phyloP scores from a whole-genome alignment of 2,113 vertebrate genomes.

The Ceyx melanurus region DNA sequence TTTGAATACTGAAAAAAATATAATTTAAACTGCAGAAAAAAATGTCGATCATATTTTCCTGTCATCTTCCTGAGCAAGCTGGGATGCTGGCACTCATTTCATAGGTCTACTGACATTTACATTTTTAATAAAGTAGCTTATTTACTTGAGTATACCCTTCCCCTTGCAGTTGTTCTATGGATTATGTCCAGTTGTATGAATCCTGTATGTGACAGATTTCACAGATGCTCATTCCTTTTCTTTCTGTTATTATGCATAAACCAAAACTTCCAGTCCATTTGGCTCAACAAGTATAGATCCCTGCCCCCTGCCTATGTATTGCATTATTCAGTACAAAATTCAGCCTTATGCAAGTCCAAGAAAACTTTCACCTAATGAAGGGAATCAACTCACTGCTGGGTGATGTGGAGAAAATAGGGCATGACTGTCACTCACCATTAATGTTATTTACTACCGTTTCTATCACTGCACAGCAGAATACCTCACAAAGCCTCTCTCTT shows the following conservation, averaged over 20 bases:
- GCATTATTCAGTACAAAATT: not conserved
- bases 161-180: not conserved
- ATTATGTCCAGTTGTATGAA: not conserved
- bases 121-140: slow-evolving; percentile 58
- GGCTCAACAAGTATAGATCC: not conserved
- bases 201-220: not conserved
- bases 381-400: not conserved
- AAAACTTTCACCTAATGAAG: not conserved
- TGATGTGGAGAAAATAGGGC: slow-evolving; percentile 9
- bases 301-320: not conserved
- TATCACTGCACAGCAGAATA: not conserved
- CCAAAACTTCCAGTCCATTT: not conserved
- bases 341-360: not conserved
- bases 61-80: not conserved
- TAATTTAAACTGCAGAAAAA: not conserved
- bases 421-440: slow-evolving; percentile 36
- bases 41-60: slow-evolving; percentile 7
- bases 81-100: not conserved
- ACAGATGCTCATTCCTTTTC: not conserved
- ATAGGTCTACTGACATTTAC: slow-evolving; percentile 5
- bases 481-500: not conserved
- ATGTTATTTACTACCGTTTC: not conserved
- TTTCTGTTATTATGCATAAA: not conserved
- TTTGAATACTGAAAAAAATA: not conserved
- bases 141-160: not conserved